phyloP scores from a whole-genome alignment of 1,140 invertebrate species.

The Drosophila kurseongensis region DNA sequence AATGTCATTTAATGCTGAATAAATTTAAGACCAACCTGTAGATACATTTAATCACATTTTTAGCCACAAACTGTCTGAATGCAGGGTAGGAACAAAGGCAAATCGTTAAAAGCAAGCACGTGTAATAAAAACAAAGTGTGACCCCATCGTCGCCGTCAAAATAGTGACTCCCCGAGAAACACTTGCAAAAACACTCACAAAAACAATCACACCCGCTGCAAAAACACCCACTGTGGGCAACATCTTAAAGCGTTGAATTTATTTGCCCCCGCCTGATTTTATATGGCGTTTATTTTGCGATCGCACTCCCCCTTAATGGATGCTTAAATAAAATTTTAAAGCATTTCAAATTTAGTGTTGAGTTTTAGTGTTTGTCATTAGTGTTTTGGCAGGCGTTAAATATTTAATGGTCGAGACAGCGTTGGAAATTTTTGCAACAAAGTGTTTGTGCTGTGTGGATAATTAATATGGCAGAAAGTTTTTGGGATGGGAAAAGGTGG shows the following conservation, averaged over 20 bases:
- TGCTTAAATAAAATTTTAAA: constrained; percentile 82
- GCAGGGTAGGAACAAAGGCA: constrained; percentile 29
- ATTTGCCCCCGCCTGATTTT: constrained; percentile 75
- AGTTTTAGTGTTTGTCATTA: constrained; percentile 81
- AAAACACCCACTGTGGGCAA: constrained; percentile 11
- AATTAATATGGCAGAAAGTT: constrained; percentile 65
- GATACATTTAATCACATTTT: not conserved
- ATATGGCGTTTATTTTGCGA: constrained; percentile 73
- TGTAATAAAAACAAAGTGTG: constrained; percentile 77
- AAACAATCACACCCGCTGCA: not conserved
- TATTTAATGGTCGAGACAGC: constrained; percentile 68
- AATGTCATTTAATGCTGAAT: too few relatives aligned
- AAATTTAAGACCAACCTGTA: not conserved
- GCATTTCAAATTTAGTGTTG: constrained; percentile 74
- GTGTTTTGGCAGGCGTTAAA: constrained; percentile 81
- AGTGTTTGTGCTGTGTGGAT: constrained; percentile 75
- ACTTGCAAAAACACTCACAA: constrained; percentile 16
- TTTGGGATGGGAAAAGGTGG: not conserved
- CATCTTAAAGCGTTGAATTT: constrained; percentile 75
- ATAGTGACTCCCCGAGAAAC: constrained; percentile 29
- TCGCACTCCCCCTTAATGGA: constrained; percentile 57
- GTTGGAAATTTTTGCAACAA: constrained; percentile 61
- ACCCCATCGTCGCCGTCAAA: constrained; percentile 36
- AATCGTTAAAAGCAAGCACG: constrained; percentile 60
- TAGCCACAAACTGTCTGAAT: constrained; percentile 4